Percentiles rank a stretch among this genome's conserved stretches.
These are phyloP conservation scores for Griposia aprilina DNA, from an alignment of 2,888 invertebrate species.

Conservation along the genomic window DNA sequence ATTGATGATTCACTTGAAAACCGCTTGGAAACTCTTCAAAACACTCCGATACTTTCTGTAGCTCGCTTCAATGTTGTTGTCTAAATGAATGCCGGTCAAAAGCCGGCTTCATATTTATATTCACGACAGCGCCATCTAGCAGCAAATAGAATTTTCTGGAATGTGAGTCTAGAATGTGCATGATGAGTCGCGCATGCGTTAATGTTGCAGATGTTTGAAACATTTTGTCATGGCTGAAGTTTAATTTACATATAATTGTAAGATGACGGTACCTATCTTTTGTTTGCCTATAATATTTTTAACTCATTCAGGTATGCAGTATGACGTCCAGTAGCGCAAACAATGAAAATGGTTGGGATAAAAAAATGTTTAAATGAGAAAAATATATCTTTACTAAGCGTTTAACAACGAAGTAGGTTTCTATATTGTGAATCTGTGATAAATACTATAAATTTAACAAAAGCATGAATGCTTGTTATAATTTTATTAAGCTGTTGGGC, in stretches of 20 bases:
- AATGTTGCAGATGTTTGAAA: conserved; percentile 62
- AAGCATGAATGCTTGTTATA: no score
- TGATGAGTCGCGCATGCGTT: conserved; percentile 27
- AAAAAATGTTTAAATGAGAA: background rate
- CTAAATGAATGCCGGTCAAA: conserved; percentile 64
- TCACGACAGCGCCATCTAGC: conserved; percentile 77
- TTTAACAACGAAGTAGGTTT: background rate
- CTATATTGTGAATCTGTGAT: background rate
- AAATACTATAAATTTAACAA: no score
- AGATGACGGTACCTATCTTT: no score
- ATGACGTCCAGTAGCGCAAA: background rate
- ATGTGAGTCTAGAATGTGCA: conserved; percentile 62
- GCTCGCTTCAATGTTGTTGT: conserved; percentile 48
- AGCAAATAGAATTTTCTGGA: conserved; percentile 73
- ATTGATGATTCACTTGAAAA: conserved; percentile 4
- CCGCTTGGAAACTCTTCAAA: background rate
- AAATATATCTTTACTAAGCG: no score
- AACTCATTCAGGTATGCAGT: background rate
- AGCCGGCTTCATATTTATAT: conserved; percentile 68
- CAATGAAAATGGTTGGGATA: background rate
- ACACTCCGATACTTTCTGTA: conserved; percentile 27
- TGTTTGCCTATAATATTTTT: background rate
- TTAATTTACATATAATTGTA: no score
- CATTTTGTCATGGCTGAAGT: conserved; percentile 60
- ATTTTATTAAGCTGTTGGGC: background rate